Evolutionary conservation across 2,888 invertebrate genomes (phyloP).

Genomic region (Nymphalis c-album): DNA sequence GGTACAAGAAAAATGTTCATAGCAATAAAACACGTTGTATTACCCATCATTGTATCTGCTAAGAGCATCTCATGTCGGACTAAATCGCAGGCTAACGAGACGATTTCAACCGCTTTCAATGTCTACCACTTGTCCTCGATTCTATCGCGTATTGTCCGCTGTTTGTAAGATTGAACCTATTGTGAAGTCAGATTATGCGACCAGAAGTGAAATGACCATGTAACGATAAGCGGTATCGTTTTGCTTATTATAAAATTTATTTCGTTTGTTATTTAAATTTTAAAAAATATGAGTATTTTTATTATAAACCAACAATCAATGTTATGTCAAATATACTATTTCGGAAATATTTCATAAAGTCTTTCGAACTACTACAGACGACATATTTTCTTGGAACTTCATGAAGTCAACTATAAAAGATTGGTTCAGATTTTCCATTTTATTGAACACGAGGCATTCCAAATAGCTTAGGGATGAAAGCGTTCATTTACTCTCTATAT

Average conservation of each 20-base stretch:
- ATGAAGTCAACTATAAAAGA: constrained; percentile 16
- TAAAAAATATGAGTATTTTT: not conserved
- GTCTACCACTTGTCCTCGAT: constrained; percentile 17
- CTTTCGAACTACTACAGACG: not conserved
- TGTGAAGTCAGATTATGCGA: constrained; percentile 29
- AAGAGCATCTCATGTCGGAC: constrained; percentile 32
- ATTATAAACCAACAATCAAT: not conserved
- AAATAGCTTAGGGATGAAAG: constrained; percentile 26
- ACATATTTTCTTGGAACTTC: not conserved
- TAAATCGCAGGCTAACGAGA: constrained; percentile 34
- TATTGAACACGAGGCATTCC: constrained; percentile 27
- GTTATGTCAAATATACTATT: too few relatives aligned
- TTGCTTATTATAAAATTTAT: not conserved
- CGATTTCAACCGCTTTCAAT: constrained; percentile 27
- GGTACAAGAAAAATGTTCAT: constrained; percentile 14
- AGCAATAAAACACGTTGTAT: constrained; percentile 23
- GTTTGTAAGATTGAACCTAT: constrained; percentile 16
- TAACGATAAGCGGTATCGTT: not conserved
- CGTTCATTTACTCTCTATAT: constrained; percentile 29
- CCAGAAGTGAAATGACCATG: constrained; percentile 5
- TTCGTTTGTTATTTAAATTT: not conserved
- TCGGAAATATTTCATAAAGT: not conserved
- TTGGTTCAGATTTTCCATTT: constrained; percentile 27
- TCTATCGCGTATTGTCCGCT: constrained; percentile 25
- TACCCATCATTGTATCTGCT: constrained; percentile 24